Evolutionary conservation across 1,140 invertebrate species (phyloP), one percentile per base, ranked within the genome.

Genomic region (Magallana gigas): DNA sequence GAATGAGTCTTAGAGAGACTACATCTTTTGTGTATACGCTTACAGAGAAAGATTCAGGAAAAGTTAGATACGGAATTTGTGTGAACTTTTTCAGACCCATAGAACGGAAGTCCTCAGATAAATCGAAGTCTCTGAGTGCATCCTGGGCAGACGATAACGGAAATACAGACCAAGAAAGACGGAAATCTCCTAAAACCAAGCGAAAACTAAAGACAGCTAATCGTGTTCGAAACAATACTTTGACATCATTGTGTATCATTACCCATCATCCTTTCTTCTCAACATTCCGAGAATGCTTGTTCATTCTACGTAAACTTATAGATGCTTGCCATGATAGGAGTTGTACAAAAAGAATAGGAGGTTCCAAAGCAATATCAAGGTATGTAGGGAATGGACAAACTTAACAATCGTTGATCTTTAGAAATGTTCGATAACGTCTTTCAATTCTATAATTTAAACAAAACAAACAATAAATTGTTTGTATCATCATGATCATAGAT

Each of bases 251-350:
- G 83, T 99, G 99, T 95, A 97, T 99, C 91, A 96, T 99, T 68
- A 99, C 98, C 89, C 99, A 99, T 96, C 99, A 99, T 96, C 98
- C 99, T 60, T 99, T 99, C 95, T 99, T 99, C 94, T 97, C 98
- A 71, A 98, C 97, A 93, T 99, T 99, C 96, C 97, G 99, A 87
- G 98, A 99, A 95, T 99, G 98, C 96, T 96, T 99, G 88, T 98
- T 98, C 95, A 97, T 99, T 92, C 95, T 99, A 90, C 98, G 98
- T 94, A 98, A 97, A 93, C 95, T 99, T 86, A 99, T 99, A 92
- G 98, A 99, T 95, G 98, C 98, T 82, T 99, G 98, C 95, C 98
- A 99, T 95, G 98, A 99, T 95, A 97, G 97, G 93, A 97, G 97
- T 96, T 97, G 93, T 97, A 97, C 57, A 96, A 97, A 92, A 92